Evolutionary conservation across 2,888 invertebrate species (phyloP).

Genomic region (Dryobotodes eremita): DNA sequence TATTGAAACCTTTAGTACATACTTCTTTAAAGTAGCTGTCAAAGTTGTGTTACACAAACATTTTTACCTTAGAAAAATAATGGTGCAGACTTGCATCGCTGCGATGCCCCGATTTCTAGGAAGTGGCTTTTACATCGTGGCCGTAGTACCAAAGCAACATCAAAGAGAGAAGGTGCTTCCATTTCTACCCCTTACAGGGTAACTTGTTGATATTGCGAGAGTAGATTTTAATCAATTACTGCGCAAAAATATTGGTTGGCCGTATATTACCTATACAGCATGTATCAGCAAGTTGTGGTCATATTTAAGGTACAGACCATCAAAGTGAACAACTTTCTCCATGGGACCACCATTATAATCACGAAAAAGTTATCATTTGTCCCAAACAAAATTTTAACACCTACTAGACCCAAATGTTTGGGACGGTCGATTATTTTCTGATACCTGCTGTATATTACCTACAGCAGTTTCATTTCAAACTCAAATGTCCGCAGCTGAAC

Average conservation of each 20-base stretch:
- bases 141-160: not conserved
- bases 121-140: slow-evolving; percentile 27
- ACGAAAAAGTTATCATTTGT: not conserved
- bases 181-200: not conserved
- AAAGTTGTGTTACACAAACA: slow-evolving; percentile 8
- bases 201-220: slow-evolving; percentile 7
- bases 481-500: not conserved
- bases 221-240: slow-evolving; percentile 15
- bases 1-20: not conserved
- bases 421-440: not conserved
- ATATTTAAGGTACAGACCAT: not conserved
- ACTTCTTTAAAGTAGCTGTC: not conserved
- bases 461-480: not conserved
- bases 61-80: slow-evolving; percentile 17
- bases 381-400: not conserved
- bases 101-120: slow-evolving; percentile 16
- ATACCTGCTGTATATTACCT: not conserved
- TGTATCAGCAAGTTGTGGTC: not conserved
- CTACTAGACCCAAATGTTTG: not conserved
- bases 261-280: not conserved
- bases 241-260: not conserved
- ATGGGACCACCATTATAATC: not conserved
- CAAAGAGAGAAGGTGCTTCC: slow-evolving; percentile 26
- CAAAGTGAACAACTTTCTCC: not conserved
- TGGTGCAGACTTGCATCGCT: not conserved